Base-by-base conservation (phyloP, 2,888 invertebrate species). In the Pandemis cinnamomeana region DNA sequence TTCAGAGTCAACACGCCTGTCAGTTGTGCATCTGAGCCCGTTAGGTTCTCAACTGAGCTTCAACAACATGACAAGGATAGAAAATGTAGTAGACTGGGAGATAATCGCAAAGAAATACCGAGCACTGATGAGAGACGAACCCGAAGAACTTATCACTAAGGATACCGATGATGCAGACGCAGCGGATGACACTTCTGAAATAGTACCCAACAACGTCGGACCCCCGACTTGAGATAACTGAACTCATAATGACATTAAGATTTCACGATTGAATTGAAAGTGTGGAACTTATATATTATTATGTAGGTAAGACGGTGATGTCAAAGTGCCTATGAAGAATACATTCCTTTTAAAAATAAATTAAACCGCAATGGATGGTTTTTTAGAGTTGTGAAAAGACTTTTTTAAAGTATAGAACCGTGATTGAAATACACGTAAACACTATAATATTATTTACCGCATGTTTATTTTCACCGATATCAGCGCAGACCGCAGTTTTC, bases 41-140 rank as follows among this genome's bases (percentile, higher is more conserved):
- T 90, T 98, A 13, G 98, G 98, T 44, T 98, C 98, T 0, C 97
- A 98, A 87, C 90, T 97, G 78, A 97, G 98, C 84, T 97, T 98
- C 91, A 96, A 95, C 83, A 96, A 96, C 78, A 96, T 96, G 67
- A 96, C 96, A 64, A 95, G 97, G 80, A 98, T 98, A 80, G 98
- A 98, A 87, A 97, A 97, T 83, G 98, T 98, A 7, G 97, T 97
- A 2, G 98, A 98, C 87, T 98, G 98, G 98, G 97, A 98, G 83
- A 95, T 96, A 3, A 98, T 98, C 75, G 97, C 98, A 36, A 97
- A 97, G 91, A 98, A 98, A 86, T 98, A 98, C 87, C 95, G 98
- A 27, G 96, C 97, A 0, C 92, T 98, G 10, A 94, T 87, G 90
- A 87, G 94, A 67, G 94, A 92, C 71, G 93, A 93, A 69, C 87